Base-by-base conservation (phyloP, 1,140 invertebrate genomes). In the Musca vetustissima region DNA sequence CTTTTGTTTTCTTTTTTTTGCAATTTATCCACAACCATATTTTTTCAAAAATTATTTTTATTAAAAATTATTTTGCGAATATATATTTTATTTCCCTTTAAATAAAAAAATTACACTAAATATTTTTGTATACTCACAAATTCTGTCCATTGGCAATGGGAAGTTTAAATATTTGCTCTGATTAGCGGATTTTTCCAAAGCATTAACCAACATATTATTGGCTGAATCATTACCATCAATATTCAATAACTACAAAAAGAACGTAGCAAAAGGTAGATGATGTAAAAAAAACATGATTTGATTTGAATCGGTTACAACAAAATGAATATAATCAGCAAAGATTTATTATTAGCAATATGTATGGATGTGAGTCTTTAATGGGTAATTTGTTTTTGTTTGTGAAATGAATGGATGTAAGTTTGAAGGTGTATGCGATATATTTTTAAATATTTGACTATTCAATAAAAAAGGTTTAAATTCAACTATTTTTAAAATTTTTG, bases 131-230 rank as follows among this genome's bases (percentile, higher is more conserved):
- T 79, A 80, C 78, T 80, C 76, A 80, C 78, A 76, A 80, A 75
- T 74, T 73, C 75, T 77, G 64, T 80, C 78, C 76, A 74, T 65
- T 68, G 73, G 78, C 74, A 75, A 70, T 72, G 78, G 75, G 71
- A 80, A 78, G 77, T 77, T 77, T 76, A 78, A 75, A 73, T 78
- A 73, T 83, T 92, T 92, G 73, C 89, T 85, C 79, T 91, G 90
- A 72, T 87, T 85, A 76, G 75, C 74, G 70, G 77, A 74, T 71
- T 91, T 90, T 82, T 92, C 91, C 74, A 86, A 76, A 53, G 85
- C 76, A 78, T 80, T 78, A 71, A 80, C 78, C 74, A 79, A 79
- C 74, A 80, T 80, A 76, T 77, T 78, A 72, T 80, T 80, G 70
- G 78, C 76, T 17, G 57, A 43, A 76, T 77, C 76, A 78, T 78